Percentiles rank a stretch among this genome's conserved stretches.
These are phyloP conservation scores for Epistrophella euchroma DNA, from an alignment of 2,888 invertebrate species.

Conservation along the genomic window DNA sequence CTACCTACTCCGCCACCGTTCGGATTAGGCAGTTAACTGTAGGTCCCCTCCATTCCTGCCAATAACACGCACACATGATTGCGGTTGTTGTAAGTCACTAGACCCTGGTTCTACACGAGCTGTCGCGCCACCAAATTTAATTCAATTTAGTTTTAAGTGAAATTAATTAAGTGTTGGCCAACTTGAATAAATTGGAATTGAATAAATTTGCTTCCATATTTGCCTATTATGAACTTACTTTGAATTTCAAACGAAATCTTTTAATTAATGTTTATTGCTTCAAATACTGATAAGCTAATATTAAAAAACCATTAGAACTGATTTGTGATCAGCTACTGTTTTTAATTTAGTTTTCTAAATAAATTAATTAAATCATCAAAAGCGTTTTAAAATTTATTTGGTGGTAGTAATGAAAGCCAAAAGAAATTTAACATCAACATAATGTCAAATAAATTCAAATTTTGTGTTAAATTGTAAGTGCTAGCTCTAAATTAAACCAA, in stretches of 20 bases:
- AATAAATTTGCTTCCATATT: neutral
- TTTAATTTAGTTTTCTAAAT: neutral
- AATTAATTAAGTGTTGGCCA: neutral
- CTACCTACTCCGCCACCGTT: too few species aligned
- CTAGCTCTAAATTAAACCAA: neutral
- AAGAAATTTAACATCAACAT: neutral
- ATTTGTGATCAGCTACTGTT: slow-evolving; percentile 35
- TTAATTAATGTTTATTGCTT: neutral
- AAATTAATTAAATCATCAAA: too few species aligned
- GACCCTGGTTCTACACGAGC: too few species aligned
- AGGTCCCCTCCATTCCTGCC: too few species aligned
- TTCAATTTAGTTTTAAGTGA: too few species aligned
- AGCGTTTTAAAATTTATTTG: neutral
- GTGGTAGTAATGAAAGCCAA: neutral
- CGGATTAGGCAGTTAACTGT: too few species aligned
- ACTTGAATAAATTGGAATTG: neutral
- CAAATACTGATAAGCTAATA: neutral
- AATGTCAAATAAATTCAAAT: neutral
- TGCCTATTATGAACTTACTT: fast-evolving
- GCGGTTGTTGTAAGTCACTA: too few species aligned
- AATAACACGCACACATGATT: too few species aligned
- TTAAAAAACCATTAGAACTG: slow-evolving; percentile 1
- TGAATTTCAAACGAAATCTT: neutral
- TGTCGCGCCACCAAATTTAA: too few species aligned
- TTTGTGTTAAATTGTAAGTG: too few species aligned